Percentiles rank a stretch among this genome's conserved stretches.
phyloP scores from a whole-genome alignment of 2,113 vertebrate genomes.

The Sarotherodon lohbergeri region DNA sequence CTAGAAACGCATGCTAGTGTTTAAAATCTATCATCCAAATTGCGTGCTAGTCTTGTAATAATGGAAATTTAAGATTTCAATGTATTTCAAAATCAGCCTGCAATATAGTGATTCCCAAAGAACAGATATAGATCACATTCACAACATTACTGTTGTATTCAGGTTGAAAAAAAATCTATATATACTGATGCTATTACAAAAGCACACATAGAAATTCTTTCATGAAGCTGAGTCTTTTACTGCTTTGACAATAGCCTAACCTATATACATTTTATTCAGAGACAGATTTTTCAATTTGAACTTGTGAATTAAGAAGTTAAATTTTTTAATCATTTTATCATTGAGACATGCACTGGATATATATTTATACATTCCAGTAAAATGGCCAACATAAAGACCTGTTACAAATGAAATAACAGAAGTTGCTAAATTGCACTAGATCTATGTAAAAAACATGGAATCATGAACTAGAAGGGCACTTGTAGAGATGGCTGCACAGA shows the following conservation, averaged over 20 bases:
- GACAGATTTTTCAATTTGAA: not conserved
- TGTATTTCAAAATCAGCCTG: not conserved
- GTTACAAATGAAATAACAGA: not conserved
- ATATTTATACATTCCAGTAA: not conserved
- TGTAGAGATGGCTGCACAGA: not conserved
- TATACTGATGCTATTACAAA: not conserved
- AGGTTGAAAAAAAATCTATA: too few species aligned
- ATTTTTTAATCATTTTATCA: not conserved
- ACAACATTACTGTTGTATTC: not conserved
- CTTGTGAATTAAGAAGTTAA: not conserved
- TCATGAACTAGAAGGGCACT: not conserved
- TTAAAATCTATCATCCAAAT: not conserved
- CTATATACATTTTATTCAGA: not conserved
- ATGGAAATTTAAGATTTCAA: not conserved
- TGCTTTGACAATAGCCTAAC: not conserved
- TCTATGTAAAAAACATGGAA: not conserved
- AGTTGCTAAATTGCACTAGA: not conserved
- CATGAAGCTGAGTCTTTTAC: not conserved
- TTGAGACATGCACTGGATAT: not conserved
- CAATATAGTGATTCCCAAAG: not conserved
- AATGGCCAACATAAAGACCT: not conserved
- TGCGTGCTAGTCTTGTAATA: not conserved
- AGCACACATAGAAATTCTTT: not conserved
- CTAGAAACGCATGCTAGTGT: not conserved
- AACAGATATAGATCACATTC: not conserved